A percentile compares a stretch with the other conserved stretches of the same genome.
phyloP scores from a whole-genome alignment of 1,140 invertebrate genomes.

The Anastrepha ludens region DNA sequence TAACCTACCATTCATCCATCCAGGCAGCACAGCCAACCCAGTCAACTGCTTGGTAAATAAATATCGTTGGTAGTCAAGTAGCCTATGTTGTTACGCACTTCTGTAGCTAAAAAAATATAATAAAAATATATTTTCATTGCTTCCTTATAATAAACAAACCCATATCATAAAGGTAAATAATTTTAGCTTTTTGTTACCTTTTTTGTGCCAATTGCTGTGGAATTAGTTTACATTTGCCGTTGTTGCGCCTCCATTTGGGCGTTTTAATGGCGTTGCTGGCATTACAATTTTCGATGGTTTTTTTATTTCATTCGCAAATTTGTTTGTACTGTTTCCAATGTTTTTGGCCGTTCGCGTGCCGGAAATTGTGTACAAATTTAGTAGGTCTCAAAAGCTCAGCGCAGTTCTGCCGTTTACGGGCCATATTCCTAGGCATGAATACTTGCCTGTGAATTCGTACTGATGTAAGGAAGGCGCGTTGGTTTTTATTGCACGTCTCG shows the following conservation, averaged over 20 bases:
- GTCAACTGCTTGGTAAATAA: not conserved
- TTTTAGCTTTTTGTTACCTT: not conserved
- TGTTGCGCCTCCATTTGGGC: not conserved
- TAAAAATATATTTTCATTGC: not conserved
- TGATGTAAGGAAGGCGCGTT: not conserved
- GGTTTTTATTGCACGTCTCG: not conserved
- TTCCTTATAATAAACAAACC: conserved; percentile 23
- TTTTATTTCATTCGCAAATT: not conserved
- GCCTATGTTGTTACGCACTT: not conserved
- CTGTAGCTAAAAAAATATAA: not conserved
- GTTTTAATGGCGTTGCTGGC: not conserved
- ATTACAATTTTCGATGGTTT: not conserved
- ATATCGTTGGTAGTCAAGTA: not conserved
- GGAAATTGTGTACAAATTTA: conserved; percentile 34
- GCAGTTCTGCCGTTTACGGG: not conserved
- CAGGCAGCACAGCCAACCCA: not conserved
- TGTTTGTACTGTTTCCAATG: not conserved
- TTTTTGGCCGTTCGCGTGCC: conserved; percentile 9
- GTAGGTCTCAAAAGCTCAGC: not conserved
- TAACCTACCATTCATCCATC: not conserved
- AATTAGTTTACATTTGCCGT: conserved; percentile 13
- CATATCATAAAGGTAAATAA: not conserved
- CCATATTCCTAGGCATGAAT: not conserved
- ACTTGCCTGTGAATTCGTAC: not conserved
- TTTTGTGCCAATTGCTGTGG: not conserved